Percentiles rank a stretch among this genome's conserved stretches.
Conservation (phyloP, 37 sponge, comb jelly and placozoan genomes). For the Geodia barretti region DNA sequence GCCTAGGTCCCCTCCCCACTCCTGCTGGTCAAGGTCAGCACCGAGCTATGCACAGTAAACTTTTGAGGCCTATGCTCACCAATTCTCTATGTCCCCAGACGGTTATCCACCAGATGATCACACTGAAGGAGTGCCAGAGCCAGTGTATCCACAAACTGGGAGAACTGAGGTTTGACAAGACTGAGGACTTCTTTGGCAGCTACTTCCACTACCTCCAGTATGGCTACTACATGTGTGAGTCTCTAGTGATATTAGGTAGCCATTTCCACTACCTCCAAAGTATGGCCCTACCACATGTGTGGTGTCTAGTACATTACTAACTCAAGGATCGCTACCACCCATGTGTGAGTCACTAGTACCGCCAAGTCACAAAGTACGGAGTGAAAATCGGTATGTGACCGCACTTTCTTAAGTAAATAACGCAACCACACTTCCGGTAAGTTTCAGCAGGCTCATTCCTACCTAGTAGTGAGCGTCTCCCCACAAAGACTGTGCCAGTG, state of each 20-base stretch:
- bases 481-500: too few species aligned
- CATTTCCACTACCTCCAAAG: too few species aligned
- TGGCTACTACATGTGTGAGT: slow-evolving; percentile 65
- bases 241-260: too few species aligned
- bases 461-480: too few species aligned
- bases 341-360: background rate
- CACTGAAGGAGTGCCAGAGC: slow-evolving; percentile 52
- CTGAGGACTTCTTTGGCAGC: slow-evolving; percentile 57
- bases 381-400: background rate
- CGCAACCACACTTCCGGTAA: too few species aligned
- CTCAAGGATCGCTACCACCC: too few species aligned
- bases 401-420: too few species aligned
- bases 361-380: background rate
- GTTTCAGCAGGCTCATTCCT: too few species aligned
- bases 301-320: too few species aligned
- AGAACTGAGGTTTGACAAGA: slow-evolving; percentile 36
- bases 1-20: too few species aligned
- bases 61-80: background rate
- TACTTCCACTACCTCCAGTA: slow-evolving; percentile 77
- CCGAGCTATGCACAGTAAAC: background rate
- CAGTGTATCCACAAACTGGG: slow-evolving; percentile 62
- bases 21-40: too few species aligned
- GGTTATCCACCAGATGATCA: slow-evolving; percentile 9
- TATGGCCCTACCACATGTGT: too few species aligned
- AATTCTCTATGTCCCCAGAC: slow-evolving; percentile 1